Evolutionary conservation across 2,113 vertebrate species (phyloP).

Genomic region (Alexandromys fortis): DNA sequence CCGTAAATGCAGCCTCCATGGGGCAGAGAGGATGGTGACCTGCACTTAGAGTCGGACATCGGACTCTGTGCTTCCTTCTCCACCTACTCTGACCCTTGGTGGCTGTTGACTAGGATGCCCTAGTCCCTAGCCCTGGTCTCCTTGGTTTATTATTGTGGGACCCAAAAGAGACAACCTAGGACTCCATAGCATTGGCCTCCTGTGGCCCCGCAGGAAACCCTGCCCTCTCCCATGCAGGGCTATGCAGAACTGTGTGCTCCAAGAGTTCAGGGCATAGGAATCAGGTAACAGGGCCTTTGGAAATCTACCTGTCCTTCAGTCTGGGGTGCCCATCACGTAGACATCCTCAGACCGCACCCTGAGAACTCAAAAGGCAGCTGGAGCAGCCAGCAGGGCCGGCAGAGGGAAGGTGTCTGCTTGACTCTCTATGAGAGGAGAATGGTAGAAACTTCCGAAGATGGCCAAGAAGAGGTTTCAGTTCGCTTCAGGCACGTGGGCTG

Average conservation of each 20-base stretch:
- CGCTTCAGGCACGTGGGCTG: background rate
- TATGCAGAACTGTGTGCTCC: background rate
- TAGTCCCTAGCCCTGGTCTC: background rate
- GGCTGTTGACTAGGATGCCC: background rate
- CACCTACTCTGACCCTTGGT: background rate
- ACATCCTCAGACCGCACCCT: background rate
- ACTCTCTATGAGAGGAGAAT: background rate
- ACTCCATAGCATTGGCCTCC: background rate
- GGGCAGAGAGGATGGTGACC: too few species aligned
- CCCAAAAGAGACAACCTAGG: background rate
- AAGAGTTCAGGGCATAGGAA: background rate
- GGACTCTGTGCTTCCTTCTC: background rate
- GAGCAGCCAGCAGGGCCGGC: background rate
- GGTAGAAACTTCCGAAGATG: background rate
- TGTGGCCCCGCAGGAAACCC: background rate
- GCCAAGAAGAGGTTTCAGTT: background rate
- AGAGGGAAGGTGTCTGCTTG: background rate
- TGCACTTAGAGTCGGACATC: background rate
- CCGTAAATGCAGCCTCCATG: background rate
- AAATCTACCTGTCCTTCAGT: background rate
- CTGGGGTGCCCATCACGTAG: background rate
- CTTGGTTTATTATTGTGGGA: accelerated
- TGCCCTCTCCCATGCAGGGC: too few species aligned
- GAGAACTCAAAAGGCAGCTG: background rate
- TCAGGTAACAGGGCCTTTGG: background rate